Evolutionary conservation across 37 sponge, comb jelly and placozoan genomes (phyloP), one percentile per base, ranked within the genome.

Genomic region (Petrosia ficiformis): DNA sequence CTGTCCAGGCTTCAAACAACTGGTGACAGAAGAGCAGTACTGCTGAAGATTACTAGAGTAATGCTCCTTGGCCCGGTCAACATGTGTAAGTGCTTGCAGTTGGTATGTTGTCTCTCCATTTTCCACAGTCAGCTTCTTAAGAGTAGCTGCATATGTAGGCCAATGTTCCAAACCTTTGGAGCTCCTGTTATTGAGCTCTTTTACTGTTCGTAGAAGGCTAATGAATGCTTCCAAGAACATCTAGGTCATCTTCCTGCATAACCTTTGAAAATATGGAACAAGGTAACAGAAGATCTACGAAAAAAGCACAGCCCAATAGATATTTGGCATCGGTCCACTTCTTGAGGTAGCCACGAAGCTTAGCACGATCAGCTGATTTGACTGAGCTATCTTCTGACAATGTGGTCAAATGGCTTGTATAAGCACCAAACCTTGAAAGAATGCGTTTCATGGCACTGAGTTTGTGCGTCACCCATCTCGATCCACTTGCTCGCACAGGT

Each of bases 181-280:
- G n/a, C 37, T 60, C 33, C 75, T 33, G 39, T 70, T 84, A 37
- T 84, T 73, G 19, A 44, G 34, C 30, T 77, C 85, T 48, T 77
- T 65, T 6, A 84, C 37, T 14, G 77, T 72, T 30, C 44, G 41
- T 52, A 70, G 37, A 39, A 77, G 57, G 60, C 73, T 77, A 8
- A 52, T 52, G 25, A 84, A 66, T 37, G 85, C 71, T 32, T 31
- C 56, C 44, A 71, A 28, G 37, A 83, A 70, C 44, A 76, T 24
- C 77, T 25, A 83, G 36, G 40, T 77, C 78, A 29, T 77, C 78
- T 22, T 4, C 22, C 35, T 84, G 85, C 78, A 84, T 84, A 36
- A 33, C 67, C 60, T 87, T 81, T 31, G 77, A 87, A 29, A 81
- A 81, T 4, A 80, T 67, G 22, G 60, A 59, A 74, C 76, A 76